Evolutionary conservation across 2,888 invertebrate genomes (phyloP).

Genomic region (Trichopria drosophilae): DNA sequence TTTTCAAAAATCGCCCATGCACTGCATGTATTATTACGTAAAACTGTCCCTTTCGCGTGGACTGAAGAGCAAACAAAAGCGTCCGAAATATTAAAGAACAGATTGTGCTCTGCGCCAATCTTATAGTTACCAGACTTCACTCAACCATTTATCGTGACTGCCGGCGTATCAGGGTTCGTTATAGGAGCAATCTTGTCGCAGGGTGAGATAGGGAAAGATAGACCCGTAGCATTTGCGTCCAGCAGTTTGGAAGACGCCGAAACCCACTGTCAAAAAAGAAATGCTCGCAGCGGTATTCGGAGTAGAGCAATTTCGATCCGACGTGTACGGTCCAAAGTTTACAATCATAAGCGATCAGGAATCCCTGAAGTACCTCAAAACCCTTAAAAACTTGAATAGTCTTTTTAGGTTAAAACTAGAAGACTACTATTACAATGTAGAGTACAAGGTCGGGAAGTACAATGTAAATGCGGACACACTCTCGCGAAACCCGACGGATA

Average conservation of each 20-base stretch:
- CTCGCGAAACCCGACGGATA: too few species aligned
- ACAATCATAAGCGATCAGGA: constrained; percentile 10
- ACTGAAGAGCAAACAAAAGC: neutral
- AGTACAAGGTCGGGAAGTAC: too few species aligned
- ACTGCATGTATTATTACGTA: neutral
- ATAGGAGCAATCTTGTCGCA: constrained; percentile 11
- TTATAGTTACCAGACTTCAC: neutral
- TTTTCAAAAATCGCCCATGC: neutral
- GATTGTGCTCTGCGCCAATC: neutral
- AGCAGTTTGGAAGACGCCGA: neutral
- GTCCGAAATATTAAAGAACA: too few species aligned
- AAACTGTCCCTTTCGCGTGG: constrained; percentile 2
- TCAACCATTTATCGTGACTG: constrained; percentile 7
- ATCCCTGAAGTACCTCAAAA: too few species aligned
- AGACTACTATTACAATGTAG: too few species aligned
- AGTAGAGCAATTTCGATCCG: constrained; percentile 7
- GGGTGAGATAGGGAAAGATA: constrained; percentile 3
- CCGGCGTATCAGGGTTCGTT: constrained; percentile 2
- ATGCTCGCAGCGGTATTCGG: constrained; percentile 7
- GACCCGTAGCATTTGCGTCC: constrained; percentile 9
- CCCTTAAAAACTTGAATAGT: too few species aligned
- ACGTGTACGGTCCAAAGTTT: constrained; percentile 12
- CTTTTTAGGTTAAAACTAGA: too few species aligned
- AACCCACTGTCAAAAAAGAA: constrained; percentile 7
- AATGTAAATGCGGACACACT: too few species aligned